phyloP scores from a whole-genome alignment of 2,113 vertebrate genomes.

The Boulengeromyrus knoepffleri region DNA sequence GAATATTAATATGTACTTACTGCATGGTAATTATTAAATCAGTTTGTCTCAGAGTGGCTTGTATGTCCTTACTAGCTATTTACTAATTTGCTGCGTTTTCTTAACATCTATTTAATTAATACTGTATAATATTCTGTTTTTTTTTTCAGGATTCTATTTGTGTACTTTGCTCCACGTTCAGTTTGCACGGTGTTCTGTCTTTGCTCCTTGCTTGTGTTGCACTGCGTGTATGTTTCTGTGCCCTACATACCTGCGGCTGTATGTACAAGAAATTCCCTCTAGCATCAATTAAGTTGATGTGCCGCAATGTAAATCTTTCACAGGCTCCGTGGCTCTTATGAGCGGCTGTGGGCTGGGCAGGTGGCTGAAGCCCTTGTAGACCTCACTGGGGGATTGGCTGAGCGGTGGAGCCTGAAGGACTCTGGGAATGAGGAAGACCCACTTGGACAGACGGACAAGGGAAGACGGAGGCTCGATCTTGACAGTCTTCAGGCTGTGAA shows the following conservation, averaged over 20 bases:
- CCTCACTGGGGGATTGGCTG: conserved; percentile 79
- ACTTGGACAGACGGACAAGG: conserved; percentile 37
- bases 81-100: background rate
- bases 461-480: conserved; percentile 53
- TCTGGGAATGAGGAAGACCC: conserved; percentile 36
- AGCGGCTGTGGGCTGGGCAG: conserved; percentile 88
- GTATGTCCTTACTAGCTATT: background rate
- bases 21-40: background rate
- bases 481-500: conserved; percentile 66
- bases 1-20: background rate
- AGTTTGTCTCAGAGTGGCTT: background rate
- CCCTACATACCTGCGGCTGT: background rate
- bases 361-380: conserved; percentile 90
- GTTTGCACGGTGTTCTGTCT: background rate
- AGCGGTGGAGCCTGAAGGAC: conserved; percentile 72
- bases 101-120: background rate
- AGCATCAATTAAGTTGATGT: background rate
- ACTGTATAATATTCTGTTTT: background rate
- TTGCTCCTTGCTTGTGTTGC: background rate
- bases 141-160: background rate
- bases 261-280: background rate
- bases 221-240: background rate
- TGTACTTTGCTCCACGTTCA: background rate
- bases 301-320: background rate
- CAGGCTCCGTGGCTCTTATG: conserved; percentile 84